Evolutionary conservation across 2,113 vertebrate species (phyloP), one percentile per base, ranked within the genome.

Genomic region (Ammodytes marinus): DNA sequence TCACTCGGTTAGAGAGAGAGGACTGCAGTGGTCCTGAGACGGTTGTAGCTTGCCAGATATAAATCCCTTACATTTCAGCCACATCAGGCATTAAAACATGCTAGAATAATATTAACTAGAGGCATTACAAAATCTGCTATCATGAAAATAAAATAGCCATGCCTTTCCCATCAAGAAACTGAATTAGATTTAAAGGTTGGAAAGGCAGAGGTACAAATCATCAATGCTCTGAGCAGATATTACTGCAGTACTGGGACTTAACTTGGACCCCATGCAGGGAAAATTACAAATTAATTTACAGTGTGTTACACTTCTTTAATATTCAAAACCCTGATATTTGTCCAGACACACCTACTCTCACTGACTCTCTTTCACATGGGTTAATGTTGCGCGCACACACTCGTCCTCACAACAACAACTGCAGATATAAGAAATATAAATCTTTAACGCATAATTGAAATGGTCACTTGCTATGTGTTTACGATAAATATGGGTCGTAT

Each of bases 291-390:
- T 53, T 82, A 27, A 27, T 5, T 19, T 76, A 52, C 3, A 35
- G 5, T 52, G 9, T 65, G 14, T 88, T 77, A 78, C 37, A 67
- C 10, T 46, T 66, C 6, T 65, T 17, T 27, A 53, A 15, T 59
- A 57, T 78, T 78, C 5, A 69, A 84, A 85, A 83, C 57, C 81
- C 81, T 86, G 70, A 84, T 79, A 58, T 77, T 57, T 40, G 19
- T 53, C 35, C 52, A 74, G 13, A 76, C 35, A 66, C 66, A 47
- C 10, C 5, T 8, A 15, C 13, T 79, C 19, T 37, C 14, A 11
- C 49, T 70, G 63, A 77, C 46, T 37, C 42, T 72, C 15, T 57
- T 55, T 45, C 69, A 83, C 45, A 77, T 46, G 19, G 74, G 64
- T 67, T 74, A 19, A 50, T 58, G 46, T 72, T 40, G n/a, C 60